Conservation (phyloP, 1,140 invertebrate species). For the Cyclargus thomasi region DNA sequence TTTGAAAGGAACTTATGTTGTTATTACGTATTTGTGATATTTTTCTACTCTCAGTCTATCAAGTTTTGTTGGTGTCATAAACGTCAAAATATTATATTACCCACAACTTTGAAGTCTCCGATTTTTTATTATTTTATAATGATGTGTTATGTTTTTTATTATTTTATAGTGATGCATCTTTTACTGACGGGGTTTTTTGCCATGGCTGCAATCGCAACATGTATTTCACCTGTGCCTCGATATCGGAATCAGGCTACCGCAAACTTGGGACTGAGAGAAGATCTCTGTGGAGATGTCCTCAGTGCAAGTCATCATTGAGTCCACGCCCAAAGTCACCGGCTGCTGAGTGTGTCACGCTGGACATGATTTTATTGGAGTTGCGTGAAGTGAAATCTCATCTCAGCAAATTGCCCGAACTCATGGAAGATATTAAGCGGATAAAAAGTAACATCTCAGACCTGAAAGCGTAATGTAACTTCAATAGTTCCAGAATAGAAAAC, state of each 20-base stretch:
- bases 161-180: background rate
- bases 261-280: slow-evolving; percentile 8
- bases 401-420: background rate
- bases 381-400: background rate
- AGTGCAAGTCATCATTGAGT: background rate
- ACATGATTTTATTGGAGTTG: background rate
- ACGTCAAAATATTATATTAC: no score
- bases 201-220: background rate
- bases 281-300: background rate
- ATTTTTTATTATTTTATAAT: no score
- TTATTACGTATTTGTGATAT: no score
- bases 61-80: no score
- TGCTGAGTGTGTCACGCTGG: background rate
- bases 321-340: background rate
- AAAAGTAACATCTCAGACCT: slow-evolving; percentile 3
- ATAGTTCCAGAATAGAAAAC: background rate
- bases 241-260: background rate
- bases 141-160: no score
- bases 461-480: background rate
- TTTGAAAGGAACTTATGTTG: no score
- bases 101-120: no score
- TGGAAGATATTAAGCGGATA: background rate
- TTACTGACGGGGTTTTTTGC: slow-evolving; percentile 8
- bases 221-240: background rate
- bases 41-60: no score